Percentiles rank a stretch among this genome's conserved stretches.
phyloP scores from a whole-genome alignment of 1,140 invertebrate genomes.

The Drosophila trapezifrons region DNA sequence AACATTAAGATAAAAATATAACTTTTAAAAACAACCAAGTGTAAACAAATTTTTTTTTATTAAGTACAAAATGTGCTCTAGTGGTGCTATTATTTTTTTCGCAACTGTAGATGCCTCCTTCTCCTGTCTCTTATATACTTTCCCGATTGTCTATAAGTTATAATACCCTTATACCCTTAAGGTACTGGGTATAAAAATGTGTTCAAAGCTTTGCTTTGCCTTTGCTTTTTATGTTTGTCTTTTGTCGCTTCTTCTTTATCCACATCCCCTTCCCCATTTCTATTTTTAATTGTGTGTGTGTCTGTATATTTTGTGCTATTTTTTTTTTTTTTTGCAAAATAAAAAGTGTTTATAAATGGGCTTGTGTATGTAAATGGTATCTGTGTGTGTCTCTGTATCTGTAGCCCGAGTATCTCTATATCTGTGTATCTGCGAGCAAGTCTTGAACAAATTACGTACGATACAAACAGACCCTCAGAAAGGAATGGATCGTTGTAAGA shows the following conservation, averaged over 20 bases:
- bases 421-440: conserved; percentile 43
- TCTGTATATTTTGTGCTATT: conserved; percentile 24
- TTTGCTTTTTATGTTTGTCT: conserved; percentile 28
- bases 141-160: not conserved
- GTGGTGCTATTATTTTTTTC: too few species aligned
- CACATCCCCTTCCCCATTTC: conserved; percentile 3
- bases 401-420: conserved; percentile 25
- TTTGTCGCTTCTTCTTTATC: conserved; percentile 31
- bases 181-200: conserved; percentile 14
- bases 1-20: too few species aligned
- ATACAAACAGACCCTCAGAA: not conserved
- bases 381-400: conserved; percentile 41
- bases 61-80: too few species aligned
- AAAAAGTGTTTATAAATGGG: conserved; percentile 40
- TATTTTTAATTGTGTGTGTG: conserved; percentile 39
- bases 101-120: too few species aligned
- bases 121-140: too few species aligned
- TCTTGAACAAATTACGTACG: conserved; percentile 64
- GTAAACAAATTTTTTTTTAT: too few species aligned
- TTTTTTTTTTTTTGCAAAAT: conserved; percentile 35
- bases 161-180: not conserved
- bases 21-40: too few species aligned
- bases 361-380: conserved; percentile 43
- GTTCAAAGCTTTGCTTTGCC: conserved; percentile 66
- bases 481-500: not conserved